Percentiles rank a stretch among this genome's conserved stretches.
Conservation (phyloP, 2,888 invertebrate species). For the Epinotia demarniana region DNA sequence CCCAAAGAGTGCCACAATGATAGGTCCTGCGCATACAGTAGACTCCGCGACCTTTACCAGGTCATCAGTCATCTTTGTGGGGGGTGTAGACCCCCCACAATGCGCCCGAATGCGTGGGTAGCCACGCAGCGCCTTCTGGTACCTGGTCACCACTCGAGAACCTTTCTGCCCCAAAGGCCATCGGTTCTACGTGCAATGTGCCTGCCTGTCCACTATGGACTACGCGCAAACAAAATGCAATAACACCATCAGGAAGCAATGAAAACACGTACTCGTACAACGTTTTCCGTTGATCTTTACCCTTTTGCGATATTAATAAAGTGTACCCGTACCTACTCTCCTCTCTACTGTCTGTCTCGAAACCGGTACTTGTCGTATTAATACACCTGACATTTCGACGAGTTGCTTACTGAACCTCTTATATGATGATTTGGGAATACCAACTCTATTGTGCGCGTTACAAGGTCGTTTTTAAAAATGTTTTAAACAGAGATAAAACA, state of each 20-base stretch:
- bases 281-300: conserved; percentile 32
- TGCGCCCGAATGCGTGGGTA: no score
- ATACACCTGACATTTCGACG: conserved; percentile 41
- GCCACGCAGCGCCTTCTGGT: no score
- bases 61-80: no score
- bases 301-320: conserved; percentile 42
- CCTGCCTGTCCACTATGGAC: neutral
- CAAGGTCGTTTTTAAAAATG: neutral
- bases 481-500: neutral
- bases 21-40: no score
- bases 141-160: no score
- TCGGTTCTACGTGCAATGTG: no score
- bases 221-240: conserved; percentile 6
- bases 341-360: conserved; percentile 21
- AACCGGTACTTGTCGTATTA: conserved; percentile 36
- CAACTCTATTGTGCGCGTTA: neutral
- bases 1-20: no score
- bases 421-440: neutral
- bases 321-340: conserved; percentile 20
- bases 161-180: no score
- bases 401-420: conserved; percentile 5
- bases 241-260: conserved; percentile 19
- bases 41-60: no score
- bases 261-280: conserved; percentile 15
- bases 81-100: no score